A percentile compares a stretch with the other conserved stretches of the same genome.
Evolutionary conservation across 92 coral and sea anemone species (phyloP).

Genomic region (Palythoa grandiflora): DNA sequence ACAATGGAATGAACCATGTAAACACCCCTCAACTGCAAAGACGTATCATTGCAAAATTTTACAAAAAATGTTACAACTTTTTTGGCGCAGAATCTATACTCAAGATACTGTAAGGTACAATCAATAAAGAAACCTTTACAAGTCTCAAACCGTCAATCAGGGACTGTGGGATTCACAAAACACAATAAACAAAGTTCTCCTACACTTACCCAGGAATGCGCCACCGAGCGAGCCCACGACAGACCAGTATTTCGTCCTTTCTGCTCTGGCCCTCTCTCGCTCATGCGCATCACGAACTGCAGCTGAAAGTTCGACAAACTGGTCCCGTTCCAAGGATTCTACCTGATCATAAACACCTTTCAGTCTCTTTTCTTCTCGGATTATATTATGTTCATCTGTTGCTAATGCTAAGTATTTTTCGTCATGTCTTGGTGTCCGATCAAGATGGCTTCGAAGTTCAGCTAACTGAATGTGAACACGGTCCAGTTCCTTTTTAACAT

Average conservation of each 20-base stretch:
- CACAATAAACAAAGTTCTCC: too few species aligned
- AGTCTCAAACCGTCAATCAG: background rate
- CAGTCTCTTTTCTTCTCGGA: constrained; percentile 84
- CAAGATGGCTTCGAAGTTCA: constrained; percentile 86
- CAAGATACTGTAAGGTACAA: too few species aligned
- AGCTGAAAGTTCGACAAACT: constrained; percentile 87
- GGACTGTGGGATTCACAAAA: too few species aligned
- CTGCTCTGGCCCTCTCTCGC: constrained; percentile 93
- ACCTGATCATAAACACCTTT: constrained; percentile 73
- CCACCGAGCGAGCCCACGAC: constrained; percentile 95
- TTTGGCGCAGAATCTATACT: too few species aligned
- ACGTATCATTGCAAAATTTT: too few species aligned
- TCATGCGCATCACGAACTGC: constrained; percentile 95
- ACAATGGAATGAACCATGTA: too few species aligned
- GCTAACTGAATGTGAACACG: constrained; percentile 73
- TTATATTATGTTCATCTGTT: constrained; percentile 91
- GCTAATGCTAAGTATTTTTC: constrained; percentile 92
- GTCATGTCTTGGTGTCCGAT: constrained; percentile 94
- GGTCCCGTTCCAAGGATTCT: constrained; percentile 89
- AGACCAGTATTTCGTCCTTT: constrained; percentile 98
- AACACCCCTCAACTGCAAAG: too few species aligned
- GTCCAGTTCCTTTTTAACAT: constrained; percentile 68
- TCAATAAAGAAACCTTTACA: background rate
- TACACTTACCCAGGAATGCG: constrained; percentile 87
- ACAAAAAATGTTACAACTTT: too few species aligned